Evolutionary conservation across 2,888 invertebrate species (phyloP).

Genomic region (Drosophila infuscata): DNA sequence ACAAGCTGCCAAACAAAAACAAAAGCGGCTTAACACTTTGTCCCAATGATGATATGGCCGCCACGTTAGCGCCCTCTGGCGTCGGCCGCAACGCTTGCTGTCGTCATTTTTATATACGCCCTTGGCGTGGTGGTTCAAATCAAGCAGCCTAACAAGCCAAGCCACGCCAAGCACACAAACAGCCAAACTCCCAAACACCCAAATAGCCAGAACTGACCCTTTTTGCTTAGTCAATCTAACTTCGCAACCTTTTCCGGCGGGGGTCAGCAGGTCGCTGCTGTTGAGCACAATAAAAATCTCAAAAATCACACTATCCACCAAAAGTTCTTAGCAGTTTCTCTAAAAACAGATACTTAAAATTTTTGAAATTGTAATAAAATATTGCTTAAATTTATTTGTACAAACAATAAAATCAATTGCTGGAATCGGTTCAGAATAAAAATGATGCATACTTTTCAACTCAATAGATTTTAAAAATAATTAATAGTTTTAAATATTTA

Average conservation of each 20-base stretch:
- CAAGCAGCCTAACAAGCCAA: conserved; percentile 27
- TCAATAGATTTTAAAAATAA: not conserved
- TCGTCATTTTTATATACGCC: conserved; percentile 54
- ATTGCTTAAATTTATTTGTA: not conserved
- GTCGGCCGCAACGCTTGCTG: conserved; percentile 23
- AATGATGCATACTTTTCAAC: not conserved
- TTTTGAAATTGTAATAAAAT: not conserved
- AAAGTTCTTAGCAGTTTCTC: not conserved
- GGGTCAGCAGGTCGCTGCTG: not conserved
- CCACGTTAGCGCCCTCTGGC: conserved; percentile 26
- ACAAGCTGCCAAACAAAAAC: conserved; percentile 64
- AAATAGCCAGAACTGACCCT: conserved; percentile 56
- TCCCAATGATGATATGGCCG: conserved; percentile 67
- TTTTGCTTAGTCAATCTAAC: conserved; percentile 73
- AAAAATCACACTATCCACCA: conserved; percentile 58
- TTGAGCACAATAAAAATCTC: conserved; percentile 28
- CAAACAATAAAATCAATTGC: not conserved
- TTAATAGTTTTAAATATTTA: not conserved
- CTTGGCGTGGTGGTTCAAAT: conserved; percentile 48
- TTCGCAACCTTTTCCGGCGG: conserved; percentile 49
- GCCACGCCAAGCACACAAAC: not conserved
- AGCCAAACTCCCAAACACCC: conserved; percentile 3
- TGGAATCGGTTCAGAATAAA: not conserved
- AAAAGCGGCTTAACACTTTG: conserved; percentile 76
- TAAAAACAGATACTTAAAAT: not conserved